Percentiles rank a stretch among this genome's conserved stretches.
These are phyloP conservation scores for Ciconia boyciana DNA, from an alignment of 2,113 vertebrate species.

Conservation along the genomic window DNA sequence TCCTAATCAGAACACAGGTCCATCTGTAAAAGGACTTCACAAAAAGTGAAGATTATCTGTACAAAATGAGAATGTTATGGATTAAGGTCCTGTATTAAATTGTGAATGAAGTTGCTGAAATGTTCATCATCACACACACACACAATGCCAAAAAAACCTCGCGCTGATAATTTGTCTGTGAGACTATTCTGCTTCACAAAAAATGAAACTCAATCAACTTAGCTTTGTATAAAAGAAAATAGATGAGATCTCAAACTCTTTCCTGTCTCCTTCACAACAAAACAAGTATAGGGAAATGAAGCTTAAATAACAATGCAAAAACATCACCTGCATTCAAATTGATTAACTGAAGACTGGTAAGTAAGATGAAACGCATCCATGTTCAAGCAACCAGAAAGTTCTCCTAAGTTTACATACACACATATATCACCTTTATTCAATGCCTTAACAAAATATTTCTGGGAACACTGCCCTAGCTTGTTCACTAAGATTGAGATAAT, in stretches of 20 bases:
- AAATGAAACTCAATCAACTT: background rate
- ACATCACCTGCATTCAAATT: background rate
- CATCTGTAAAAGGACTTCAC: background rate
- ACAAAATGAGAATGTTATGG: background rate
- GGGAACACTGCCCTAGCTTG: background rate
- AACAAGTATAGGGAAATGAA: background rate
- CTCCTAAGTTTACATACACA: background rate
- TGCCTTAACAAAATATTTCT: background rate
- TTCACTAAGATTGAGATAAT: background rate
- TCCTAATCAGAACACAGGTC: background rate
- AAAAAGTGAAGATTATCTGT: background rate
- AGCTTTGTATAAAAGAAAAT: background rate
- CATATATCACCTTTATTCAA: background rate
- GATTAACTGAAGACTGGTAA: background rate
- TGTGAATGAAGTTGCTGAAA: background rate
- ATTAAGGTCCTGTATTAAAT: background rate
- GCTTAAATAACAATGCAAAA: background rate
- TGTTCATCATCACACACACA: background rate
- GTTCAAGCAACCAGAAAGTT: background rate
- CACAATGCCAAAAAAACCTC: background rate
- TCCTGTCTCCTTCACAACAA: background rate
- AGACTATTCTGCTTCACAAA: background rate
- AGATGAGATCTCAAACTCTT: background rate
- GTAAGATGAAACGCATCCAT: background rate
- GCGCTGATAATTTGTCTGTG: background rate